Conservation (phyloP, 2,113 vertebrate genomes). For the Sceloporus tristichus region DNA sequence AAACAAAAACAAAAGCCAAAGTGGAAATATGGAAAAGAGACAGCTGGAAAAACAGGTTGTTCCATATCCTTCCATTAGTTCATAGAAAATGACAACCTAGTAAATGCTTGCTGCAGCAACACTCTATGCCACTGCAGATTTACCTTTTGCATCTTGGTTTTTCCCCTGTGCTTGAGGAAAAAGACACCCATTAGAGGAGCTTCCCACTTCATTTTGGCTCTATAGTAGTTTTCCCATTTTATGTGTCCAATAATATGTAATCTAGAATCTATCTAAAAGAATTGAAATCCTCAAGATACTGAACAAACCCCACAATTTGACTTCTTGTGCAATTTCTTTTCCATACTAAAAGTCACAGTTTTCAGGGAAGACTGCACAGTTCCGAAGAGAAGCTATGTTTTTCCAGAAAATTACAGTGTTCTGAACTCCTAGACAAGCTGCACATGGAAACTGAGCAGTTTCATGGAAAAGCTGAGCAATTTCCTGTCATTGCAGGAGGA, state of each 20-base stretch:
- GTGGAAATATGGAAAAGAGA: background rate
- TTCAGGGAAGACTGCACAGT: too few relatives aligned
- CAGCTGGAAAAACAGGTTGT: constrained; percentile 5
- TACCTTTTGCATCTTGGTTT: background rate
- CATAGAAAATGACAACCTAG: background rate
- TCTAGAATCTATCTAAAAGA: background rate
- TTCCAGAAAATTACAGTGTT: too few relatives aligned
- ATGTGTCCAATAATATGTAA: background rate
- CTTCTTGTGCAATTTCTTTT: too few relatives aligned
- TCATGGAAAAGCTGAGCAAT: too few relatives aligned
- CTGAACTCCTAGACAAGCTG: too few relatives aligned
- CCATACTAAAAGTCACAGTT: too few relatives aligned
- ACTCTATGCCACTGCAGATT: background rate
- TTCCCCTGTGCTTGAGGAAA: background rate
- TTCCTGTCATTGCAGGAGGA: too few relatives aligned
- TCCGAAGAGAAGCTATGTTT: too few relatives aligned
- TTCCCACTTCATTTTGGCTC: background rate
- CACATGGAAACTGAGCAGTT: too few relatives aligned
- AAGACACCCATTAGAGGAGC: background rate
- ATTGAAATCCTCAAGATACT: background rate
- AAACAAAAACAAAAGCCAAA: background rate
- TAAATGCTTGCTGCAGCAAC: background rate
- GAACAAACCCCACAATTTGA: background rate
- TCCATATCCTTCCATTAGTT: rapidly evolving
- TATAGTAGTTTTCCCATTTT: background rate